Base-by-base conservation (phyloP, 2,797 vertebrate genomes). In the Harpagifer antarcticus region DNA sequence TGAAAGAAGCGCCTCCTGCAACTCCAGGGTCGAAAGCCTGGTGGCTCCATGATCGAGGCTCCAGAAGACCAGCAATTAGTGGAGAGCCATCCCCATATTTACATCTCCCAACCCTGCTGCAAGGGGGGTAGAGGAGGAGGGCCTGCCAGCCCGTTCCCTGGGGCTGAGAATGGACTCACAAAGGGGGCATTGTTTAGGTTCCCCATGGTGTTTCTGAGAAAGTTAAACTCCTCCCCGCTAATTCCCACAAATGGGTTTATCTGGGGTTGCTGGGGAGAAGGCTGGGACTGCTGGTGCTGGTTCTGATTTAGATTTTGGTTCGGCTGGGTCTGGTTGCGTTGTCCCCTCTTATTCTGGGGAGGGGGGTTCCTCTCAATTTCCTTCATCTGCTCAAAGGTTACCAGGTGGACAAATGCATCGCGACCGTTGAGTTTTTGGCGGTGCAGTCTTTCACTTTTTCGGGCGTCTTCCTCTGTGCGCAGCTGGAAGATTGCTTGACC, bases 381-480 rank as follows among this genome's bases (percentile, higher is more conserved):
- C 87, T 96, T 97, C 96, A 98, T 98, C 89, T 99, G 97, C 55
- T 99, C 98, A 79, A 96, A 90, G 33, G 96, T 97, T 78, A 99
- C 95, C 82, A 99, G 88, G 88, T 98, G 97, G 71, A 99, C 94
- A 89, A 99, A 97, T 72, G 97, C 97, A 92, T 99, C 97, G 69
- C 98, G 96, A 54, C 98, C 98, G 55, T 99, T 99, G 76, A 99
- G 94, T 78, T 99, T 99, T 89, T 99, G 99, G 81, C 97, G 96
- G 86, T 99, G 98, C 47, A 99, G 94, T 78, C 97, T 95, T 89
- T 99, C 98, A 52, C 96, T 96, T 91, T 99, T 99, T 66, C 94
- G 96, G 77, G 97, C 97, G 72, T 99, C 98, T 44, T 99, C 98
- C 86, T 99, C 98, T n/a, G 95, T 96, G 81, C 96, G 96, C 81